These are phyloP conservation scores for Mesitornis unicolor DNA, from an alignment of 2,113 vertebrate species.

Conservation along the genomic window DNA sequence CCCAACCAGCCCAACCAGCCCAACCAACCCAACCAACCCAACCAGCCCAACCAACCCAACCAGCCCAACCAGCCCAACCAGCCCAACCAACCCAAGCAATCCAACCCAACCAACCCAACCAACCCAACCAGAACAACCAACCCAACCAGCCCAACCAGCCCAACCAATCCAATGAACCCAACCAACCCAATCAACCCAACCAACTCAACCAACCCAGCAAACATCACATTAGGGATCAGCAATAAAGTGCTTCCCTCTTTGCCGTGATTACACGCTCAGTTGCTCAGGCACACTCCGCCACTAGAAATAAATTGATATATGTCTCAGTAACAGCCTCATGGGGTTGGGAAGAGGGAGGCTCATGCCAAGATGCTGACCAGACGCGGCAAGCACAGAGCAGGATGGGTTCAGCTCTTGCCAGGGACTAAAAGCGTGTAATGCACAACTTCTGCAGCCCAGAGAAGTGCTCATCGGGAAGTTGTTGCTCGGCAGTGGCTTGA, in stretches of 20 bases:
- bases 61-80: too few relatives aligned
- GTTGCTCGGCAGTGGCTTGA: constrained; percentile 72
- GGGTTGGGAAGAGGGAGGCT: neutral
- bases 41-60: too few relatives aligned
- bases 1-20: too few relatives aligned
- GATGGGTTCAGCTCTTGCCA: neutral
- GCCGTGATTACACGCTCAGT: neutral
- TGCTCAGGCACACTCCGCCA: neutral
- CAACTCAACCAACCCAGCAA: neutral
- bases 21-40: too few relatives aligned
- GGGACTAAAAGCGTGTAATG: constrained; percentile 65
- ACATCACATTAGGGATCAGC: neutral
- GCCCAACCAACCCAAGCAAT: too few relatives aligned
- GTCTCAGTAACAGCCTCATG: neutral
- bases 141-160: too few relatives aligned
- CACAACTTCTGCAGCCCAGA: constrained; percentile 54
- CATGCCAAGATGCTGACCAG: neutral
- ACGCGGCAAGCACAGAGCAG: neutral
- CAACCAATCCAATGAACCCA: too few relatives aligned
- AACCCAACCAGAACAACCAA: too few relatives aligned
- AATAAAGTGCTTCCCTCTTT: neutral
- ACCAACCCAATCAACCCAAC: neutral
- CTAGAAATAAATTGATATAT: constrained; percentile 18
- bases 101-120: too few relatives aligned
- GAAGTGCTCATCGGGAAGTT: constrained; percentile 69